These are phyloP conservation scores for Paedocypris micromegethes DNA, from an alignment of 2,797 vertebrate genomes.

Conservation along the genomic window DNA sequence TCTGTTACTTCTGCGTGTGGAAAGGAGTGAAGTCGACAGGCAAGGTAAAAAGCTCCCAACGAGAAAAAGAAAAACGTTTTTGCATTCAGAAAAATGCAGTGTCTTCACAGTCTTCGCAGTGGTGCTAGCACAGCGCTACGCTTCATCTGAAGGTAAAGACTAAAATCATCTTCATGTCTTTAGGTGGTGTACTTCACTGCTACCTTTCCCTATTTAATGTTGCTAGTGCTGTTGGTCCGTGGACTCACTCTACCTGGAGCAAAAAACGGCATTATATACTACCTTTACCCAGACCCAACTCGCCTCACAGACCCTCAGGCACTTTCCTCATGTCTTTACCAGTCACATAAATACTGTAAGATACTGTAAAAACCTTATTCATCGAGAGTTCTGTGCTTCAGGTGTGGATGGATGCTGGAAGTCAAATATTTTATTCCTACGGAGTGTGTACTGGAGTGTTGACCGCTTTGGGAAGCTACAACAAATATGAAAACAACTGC, in stretches of 20 bases:
- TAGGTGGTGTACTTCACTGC: conserved; percentile 91
- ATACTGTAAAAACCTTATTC: background rate
- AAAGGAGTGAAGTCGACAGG: conserved; percentile 92
- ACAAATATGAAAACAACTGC: conserved; percentile 74
- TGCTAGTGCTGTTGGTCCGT: conserved; percentile 84
- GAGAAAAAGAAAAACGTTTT: no score
- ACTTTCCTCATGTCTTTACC: conserved; percentile 18
- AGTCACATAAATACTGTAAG: no score
- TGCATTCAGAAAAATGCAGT: no score
- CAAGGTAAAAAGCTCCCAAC: conserved; percentile 71
- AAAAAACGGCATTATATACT: conserved; percentile 83
- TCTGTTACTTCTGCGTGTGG: conserved; percentile 95
- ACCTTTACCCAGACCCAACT: conserved; percentile 88
- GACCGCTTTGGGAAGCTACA: conserved; percentile 73
- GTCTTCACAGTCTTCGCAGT: background rate
- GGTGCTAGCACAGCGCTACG: background rate
- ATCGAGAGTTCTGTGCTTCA: conserved; percentile 38
- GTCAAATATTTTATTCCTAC: conserved; percentile 74
- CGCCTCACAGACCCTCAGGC: conserved; percentile 81
- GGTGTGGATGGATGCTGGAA: conserved; percentile 81
- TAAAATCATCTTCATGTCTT: conserved; percentile 2
- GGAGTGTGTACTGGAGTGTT: conserved; percentile 71
- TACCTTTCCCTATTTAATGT: conserved; percentile 91
- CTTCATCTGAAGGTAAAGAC: no score
- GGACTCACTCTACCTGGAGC: conserved; percentile 90